A percentile compares a stretch with the other conserved stretches of the same genome.
These are phyloP conservation scores for Aplocera efformata DNA, from an alignment of 2,888 invertebrate genomes.

Conservation along the genomic window DNA sequence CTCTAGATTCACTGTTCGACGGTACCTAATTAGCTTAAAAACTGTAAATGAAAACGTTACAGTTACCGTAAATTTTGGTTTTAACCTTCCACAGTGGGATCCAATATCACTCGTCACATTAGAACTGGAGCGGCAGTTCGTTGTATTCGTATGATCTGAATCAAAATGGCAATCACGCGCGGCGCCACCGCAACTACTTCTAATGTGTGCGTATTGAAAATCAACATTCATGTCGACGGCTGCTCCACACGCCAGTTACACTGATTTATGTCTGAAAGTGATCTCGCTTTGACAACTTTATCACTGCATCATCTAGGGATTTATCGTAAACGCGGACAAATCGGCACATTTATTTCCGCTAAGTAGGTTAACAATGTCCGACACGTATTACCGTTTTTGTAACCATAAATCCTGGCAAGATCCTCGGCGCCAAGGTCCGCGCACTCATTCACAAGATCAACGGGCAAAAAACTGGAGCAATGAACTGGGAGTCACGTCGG, in stretches of 20 bases:
- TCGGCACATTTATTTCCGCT: constrained; percentile 30
- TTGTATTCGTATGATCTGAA: constrained; percentile 65
- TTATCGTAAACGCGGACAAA: constrained; percentile 30
- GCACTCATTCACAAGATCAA: constrained; percentile 74
- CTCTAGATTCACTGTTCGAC: constrained; percentile 61
- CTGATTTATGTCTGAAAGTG: constrained; percentile 49
- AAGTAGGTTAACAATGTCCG: constrained; percentile 33
- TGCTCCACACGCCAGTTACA: constrained; percentile 47
- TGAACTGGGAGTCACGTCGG: constrained; percentile 75
- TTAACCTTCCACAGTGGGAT: constrained; percentile 22
- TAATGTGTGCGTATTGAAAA: constrained; percentile 69
- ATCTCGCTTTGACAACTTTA: constrained; percentile 40
- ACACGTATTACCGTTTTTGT: constrained; percentile 47
- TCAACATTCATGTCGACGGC: constrained; percentile 57
- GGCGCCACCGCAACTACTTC: constrained; percentile 61
- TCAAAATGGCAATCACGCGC: constrained; percentile 73
- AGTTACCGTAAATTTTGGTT: constrained; percentile 17
- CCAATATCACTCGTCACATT: constrained; percentile 53
- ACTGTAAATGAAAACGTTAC: constrained; percentile 34
- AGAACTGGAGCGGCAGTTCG: constrained; percentile 72
- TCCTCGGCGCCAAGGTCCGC: constrained; percentile 62
- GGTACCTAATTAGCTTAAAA: constrained; percentile 61
- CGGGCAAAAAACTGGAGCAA: constrained; percentile 76
- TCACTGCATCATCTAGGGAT: constrained; percentile 33
- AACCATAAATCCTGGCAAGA: constrained; percentile 58